Percentiles rank a stretch among this genome's conserved stretches.
Conservation (phyloP, 2,797 vertebrate species). For the Thaleichthys pacificus region DNA sequence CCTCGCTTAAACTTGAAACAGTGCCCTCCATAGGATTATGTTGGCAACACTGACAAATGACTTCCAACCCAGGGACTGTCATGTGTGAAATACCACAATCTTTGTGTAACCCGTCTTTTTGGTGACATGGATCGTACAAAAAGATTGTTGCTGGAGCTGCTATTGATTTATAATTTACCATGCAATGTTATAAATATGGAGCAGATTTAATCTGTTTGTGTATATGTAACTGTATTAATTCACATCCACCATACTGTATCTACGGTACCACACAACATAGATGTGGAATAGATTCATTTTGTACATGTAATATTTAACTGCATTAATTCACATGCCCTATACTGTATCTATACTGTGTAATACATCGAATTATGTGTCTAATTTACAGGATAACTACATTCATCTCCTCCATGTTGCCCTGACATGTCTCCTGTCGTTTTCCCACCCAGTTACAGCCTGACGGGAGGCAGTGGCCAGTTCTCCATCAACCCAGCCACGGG, state of each 20-base stretch:
- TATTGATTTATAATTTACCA: no score
- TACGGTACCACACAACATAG: no score
- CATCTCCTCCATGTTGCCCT: neutral
- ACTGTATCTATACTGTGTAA: no score
- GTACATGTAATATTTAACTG: neutral
- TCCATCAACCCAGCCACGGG: conserved; percentile 98
- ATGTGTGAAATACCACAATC: neutral
- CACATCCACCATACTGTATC: no score
- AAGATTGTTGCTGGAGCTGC: no score
- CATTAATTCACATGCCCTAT: neutral
- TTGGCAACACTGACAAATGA: conserved; percentile 6
- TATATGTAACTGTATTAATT: no score
- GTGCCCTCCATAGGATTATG: conserved; percentile 61
- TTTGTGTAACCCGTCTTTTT: neutral
- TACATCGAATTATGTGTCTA: neutral
- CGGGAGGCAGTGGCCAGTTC: conserved; percentile 90
- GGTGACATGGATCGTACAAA: neutral
- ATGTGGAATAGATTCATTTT: no score
- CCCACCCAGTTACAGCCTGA: conserved; percentile 86
- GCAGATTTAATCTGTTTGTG: no score
- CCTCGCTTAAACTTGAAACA: conserved; percentile 47
- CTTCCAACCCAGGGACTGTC: neutral
- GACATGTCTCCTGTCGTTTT: neutral
- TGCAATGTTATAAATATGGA: no score
- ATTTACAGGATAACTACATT: neutral